A percentile compares a stretch with the other conserved stretches of the same genome.
These are phyloP conservation scores for Pristionchus maxplancki DNA, from an alignment of 2,888 invertebrate species.

Conservation along the genomic window DNA sequence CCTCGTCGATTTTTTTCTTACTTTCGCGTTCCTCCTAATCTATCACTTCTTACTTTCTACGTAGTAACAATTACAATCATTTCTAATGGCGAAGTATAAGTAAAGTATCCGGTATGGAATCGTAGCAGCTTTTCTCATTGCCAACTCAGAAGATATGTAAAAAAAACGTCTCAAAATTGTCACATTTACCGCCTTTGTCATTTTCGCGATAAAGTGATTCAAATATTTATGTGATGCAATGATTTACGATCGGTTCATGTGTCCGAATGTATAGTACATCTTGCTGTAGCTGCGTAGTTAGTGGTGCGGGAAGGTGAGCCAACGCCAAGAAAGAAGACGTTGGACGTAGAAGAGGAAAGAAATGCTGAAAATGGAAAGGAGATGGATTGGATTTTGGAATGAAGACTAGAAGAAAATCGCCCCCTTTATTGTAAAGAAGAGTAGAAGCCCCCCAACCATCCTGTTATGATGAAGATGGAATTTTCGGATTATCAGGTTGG, in stretches of 20 bases:
- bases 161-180: constrained; percentile 30
- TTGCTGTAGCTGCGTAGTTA: not conserved
- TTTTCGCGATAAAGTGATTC: constrained; percentile 41
- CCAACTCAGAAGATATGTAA: constrained; percentile 25
- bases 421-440: constrained; percentile 28
- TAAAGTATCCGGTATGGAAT: constrained; percentile 34
- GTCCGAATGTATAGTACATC: not conserved
- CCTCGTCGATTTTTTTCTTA: constrained; percentile 8
- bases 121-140: constrained; percentile 36
- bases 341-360: constrained; percentile 30
- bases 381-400: not conserved
- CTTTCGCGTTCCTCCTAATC: constrained; percentile 29
- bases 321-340: constrained; percentile 39
- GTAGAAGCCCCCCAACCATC: constrained; percentile 25
- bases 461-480: constrained; percentile 37
- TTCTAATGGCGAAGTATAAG: constrained; percentile 35
- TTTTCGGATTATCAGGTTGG: constrained; percentile 45
- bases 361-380: constrained; percentile 10
- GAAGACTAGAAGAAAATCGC: constrained; percentile 31
- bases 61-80: constrained; percentile 40
- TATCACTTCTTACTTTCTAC: constrained; percentile 44
- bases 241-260: not conserved
- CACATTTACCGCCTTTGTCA: constrained; percentile 39
- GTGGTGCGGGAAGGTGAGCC: not conserved
- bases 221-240: not conserved